phyloP scores from a whole-genome alignment of 2,888 invertebrate genomes.

The Drosophila subsilvestris region DNA sequence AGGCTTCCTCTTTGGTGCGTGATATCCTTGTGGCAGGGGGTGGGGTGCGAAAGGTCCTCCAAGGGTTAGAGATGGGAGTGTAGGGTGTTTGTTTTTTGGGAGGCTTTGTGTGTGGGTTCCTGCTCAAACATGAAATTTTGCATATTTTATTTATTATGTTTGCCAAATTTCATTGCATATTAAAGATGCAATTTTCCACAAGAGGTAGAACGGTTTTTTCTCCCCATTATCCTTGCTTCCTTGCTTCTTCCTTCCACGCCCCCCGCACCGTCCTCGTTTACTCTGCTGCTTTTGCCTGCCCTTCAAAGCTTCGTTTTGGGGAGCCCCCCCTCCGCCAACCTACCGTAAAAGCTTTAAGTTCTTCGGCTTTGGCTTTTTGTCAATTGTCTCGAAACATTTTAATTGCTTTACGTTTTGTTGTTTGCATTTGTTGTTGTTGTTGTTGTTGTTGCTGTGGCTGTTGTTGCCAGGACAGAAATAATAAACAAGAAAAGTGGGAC shows the following conservation, averaged over 20 bases:
- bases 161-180: conserved; percentile 77
- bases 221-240: conserved; percentile 42
- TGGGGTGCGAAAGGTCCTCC: not conserved
- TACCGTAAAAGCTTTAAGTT: conserved; percentile 51
- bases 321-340: not conserved
- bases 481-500: conserved; percentile 66
- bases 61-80: conserved; percentile 1
- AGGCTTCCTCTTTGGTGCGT: conserved; percentile 21
- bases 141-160: conserved; percentile 76
- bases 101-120: not conserved
- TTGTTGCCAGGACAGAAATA: conserved; percentile 69
- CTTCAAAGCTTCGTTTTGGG: conserved; percentile 15
- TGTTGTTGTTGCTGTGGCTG: conserved; percentile 38
- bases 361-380: conserved; percentile 35
- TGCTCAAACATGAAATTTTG: conserved; percentile 41
- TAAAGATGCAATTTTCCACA: conserved; percentile 74
- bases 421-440: conserved; percentile 39
- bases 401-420: conserved; percentile 57
- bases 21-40: conserved; percentile 31
- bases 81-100: not conserved
- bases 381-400: conserved; percentile 75
- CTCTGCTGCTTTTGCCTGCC: not conserved
- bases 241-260: too few species aligned
- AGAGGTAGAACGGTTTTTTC: conserved; percentile 37
- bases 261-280: not conserved